phyloP scores from a whole-genome alignment of 2,113 vertebrate species.

The Xenus cinereus region DNA sequence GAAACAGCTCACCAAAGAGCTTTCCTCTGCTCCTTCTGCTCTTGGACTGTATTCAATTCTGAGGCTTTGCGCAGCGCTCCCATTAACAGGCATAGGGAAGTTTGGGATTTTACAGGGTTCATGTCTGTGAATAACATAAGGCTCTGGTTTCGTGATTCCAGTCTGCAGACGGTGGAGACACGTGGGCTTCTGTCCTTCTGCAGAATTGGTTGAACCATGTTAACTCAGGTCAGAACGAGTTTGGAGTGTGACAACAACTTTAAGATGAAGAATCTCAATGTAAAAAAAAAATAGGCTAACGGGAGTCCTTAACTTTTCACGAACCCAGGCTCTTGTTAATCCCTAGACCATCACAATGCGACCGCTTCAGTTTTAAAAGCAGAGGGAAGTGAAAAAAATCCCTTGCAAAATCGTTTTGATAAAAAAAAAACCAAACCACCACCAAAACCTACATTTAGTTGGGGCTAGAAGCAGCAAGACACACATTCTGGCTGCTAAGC shows the following conservation, averaged over 20 bases:
- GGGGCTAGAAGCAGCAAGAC: background rate
- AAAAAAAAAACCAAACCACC: background rate
- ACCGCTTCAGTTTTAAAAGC: background rate
- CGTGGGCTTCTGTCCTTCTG: background rate
- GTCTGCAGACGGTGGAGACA: background rate
- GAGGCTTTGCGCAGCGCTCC: background rate
- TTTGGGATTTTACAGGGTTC: background rate
- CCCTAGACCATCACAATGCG: background rate
- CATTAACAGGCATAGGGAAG: background rate
- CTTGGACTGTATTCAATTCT: background rate
- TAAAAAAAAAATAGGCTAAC: background rate
- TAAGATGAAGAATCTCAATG: background rate
- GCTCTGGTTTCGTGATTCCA: background rate
- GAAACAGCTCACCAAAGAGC: background rate
- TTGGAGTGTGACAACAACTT: background rate
- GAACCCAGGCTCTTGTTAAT: background rate
- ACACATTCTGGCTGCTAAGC: background rate
- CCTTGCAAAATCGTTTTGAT: background rate
- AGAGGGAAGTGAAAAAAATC: background rate
- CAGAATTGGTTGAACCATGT: background rate
- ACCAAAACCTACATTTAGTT: background rate
- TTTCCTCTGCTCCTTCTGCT: constrained; percentile 17
- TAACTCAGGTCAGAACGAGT: background rate
- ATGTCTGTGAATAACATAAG: background rate
- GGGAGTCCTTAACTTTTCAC: fast-evolving